Base-by-base conservation (phyloP, 1,140 invertebrate genomes). In the Hyposmocoma kahamanoa region DNA sequence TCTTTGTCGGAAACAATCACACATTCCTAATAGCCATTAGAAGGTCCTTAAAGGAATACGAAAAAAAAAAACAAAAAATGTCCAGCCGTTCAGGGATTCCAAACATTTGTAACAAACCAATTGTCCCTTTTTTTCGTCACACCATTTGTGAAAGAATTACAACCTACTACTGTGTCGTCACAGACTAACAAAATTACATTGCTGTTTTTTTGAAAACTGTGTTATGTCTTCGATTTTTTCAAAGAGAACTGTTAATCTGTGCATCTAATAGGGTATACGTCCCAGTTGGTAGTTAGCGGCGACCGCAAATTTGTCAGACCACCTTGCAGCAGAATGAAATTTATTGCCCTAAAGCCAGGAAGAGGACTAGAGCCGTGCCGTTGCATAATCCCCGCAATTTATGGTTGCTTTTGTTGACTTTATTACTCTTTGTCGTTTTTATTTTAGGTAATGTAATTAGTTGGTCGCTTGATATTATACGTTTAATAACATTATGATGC, bases 221-320 rank as follows among this genome's bases (percentile, higher is more conserved):
- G n/a, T n/a, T n/a, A n/a, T n/a, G n/a, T n/a, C n/a, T n/a, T n/a
- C n/a, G n/a, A n/a, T n/a, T n/a, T n/a, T 36, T 36, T 2, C 2
- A 15, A 36, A 6, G 15, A 36, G 18, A 36, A 17, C 8, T 17
- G 10, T 70, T 62, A 58, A 46, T 60, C 59, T 77, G 59, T 77
- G 66, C 51, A 34, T 45, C 42, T 65, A 73, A 73, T 67, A 68
- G 59, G 61, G 60, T 71, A 67, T 50, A 62, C 69, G 62, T 67
- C 62, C 58, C 54, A 62, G 66, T 60, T 65, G 67, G 67, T 76
- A 67, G 76, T 78, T 67, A 63, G 64, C 47, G 60, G 54, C 68
- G 60, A 84, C 76, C 78, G 76, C 78, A 80, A 82, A 82, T 84
- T 82, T 84, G 78, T 80, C 74, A 74, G 80, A 79, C 80, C 76